A percentile compares a stretch with the other conserved stretches of the same genome.
Conservation (phyloP, 2,888 invertebrate genomes). For the Rutpela maculata region DNA sequence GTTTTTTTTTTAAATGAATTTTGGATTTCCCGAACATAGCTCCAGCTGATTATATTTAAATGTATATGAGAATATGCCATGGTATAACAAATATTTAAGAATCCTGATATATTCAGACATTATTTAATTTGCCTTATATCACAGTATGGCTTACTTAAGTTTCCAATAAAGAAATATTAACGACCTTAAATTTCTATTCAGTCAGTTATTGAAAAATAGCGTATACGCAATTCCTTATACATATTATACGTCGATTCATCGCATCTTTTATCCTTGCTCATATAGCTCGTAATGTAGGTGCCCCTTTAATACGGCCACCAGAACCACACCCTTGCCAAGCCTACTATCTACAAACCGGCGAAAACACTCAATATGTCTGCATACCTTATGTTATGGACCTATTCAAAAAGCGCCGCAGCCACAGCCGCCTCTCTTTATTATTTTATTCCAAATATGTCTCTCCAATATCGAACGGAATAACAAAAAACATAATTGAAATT, state of each 20-base stretch:
- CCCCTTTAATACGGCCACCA: conserved; percentile 46
- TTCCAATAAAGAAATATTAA: too few species aligned
- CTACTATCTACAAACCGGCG: conserved; percentile 54
- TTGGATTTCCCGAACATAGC: too few species aligned
- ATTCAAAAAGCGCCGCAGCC: conserved; percentile 39
- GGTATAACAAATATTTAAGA: too few species aligned
- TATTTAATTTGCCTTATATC: too few species aligned
- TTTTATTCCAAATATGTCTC: conserved; percentile 48
- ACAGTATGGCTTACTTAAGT: too few species aligned
- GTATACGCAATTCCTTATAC: not conserved
- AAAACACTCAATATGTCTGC: conserved; percentile 58
- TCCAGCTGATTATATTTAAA: too few species aligned
- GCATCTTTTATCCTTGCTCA: conserved; percentile 46
- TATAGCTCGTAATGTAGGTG: conserved; percentile 38
- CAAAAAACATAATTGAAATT: conserved; percentile 51
- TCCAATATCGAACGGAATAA: conserved; percentile 48
- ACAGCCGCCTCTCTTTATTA: conserved; percentile 50
- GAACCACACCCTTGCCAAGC: conserved; percentile 57
- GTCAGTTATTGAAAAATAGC: too few species aligned
- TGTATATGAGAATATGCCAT: too few species aligned
- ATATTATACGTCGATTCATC: conserved; percentile 17
- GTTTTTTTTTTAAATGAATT: too few species aligned
- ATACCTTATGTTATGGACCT: conserved; percentile 55
- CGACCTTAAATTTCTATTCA: too few species aligned
- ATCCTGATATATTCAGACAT: too few species aligned